These are phyloP conservation scores for Sialis lutaria DNA, from an alignment of 2,888 invertebrate genomes.

Conservation along the genomic window DNA sequence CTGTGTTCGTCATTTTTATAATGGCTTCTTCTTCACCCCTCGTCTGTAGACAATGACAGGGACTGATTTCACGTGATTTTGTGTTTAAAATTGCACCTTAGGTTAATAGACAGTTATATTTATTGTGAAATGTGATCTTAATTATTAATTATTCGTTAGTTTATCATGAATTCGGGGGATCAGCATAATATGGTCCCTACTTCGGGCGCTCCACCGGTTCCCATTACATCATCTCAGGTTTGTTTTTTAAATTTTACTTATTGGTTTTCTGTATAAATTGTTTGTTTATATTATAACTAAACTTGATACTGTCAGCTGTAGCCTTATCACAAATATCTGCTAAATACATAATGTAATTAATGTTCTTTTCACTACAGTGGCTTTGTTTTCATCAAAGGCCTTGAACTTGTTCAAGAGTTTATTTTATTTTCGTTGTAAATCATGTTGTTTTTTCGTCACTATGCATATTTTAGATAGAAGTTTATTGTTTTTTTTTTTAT, in stretches of 20 bases:
- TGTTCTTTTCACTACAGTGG: too few species aligned
- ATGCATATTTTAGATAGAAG: too few species aligned
- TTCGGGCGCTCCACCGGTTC: slow-evolving; percentile 37
- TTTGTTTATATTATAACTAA: too few species aligned
- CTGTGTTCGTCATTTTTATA: slow-evolving; percentile 27
- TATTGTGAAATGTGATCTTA: slow-evolving; percentile 16
- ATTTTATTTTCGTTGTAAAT: neutral
- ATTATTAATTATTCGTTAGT: slow-evolving; percentile 11
- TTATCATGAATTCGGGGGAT: slow-evolving; percentile 37
- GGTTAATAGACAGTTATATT: slow-evolving; percentile 10
- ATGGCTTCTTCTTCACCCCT: slow-evolving; percentile 52
- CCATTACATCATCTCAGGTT: slow-evolving; percentile 34
- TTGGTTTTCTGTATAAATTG: neutral
- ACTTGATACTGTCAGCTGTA: too few species aligned
- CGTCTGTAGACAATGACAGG: slow-evolving; percentile 45
- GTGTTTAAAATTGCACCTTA: neutral
- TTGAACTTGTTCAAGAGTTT: slow-evolving; percentile 1
- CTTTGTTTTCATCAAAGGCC: too few species aligned
- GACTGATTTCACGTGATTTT: slow-evolving; percentile 28
- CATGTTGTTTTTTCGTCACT: too few species aligned
- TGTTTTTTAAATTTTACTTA: slow-evolving; percentile 7
- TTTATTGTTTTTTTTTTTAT: too few species aligned
- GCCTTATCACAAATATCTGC: too few species aligned
- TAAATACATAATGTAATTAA: too few species aligned
- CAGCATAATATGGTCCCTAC: slow-evolving; percentile 25